Conservation (phyloP, 2,888 invertebrate genomes). For the Trichopoda pennipes region DNA sequence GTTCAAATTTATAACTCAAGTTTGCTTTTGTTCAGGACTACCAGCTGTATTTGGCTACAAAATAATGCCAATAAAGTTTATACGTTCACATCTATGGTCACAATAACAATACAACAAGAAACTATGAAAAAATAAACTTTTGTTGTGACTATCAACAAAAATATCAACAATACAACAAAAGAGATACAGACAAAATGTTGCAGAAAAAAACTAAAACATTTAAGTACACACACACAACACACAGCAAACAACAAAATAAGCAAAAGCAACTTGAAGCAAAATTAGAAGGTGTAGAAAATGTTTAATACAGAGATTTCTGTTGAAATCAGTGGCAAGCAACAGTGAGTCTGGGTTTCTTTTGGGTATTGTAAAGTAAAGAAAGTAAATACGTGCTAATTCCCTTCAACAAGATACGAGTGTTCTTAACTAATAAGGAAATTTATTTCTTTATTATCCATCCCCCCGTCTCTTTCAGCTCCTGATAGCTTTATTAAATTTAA, state of each 20-base stretch:
- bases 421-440: slow-evolving; percentile 33
- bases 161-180: too few relatives aligned
- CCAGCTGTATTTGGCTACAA: not conserved
- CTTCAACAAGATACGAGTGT: slow-evolving; percentile 22
- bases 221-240: slow-evolving; percentile 22
- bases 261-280: not conserved
- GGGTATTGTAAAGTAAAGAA: slow-evolving; percentile 35
- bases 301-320: slow-evolving; percentile 13
- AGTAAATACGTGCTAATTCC: slow-evolving; percentile 43
- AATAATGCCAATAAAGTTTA: slow-evolving; percentile 38
- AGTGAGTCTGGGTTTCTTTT: slow-evolving; percentile 1
- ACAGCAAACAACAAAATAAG: not conserved
- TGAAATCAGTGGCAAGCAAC: slow-evolving; percentile 10
- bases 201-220: not conserved
- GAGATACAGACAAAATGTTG: slow-evolving; percentile 29
- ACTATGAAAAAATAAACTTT: slow-evolving; percentile 43
- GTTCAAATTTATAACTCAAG: slow-evolving; percentile 9
- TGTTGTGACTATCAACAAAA: slow-evolving; percentile 21
- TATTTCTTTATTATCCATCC: not conserved
- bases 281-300: not conserved
- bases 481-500: not conserved
- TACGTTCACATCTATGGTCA: slow-evolving; percentile 29
- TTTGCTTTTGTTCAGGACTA: slow-evolving; percentile 2
- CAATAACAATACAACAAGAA: slow-evolving; percentile 23
- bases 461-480: not conserved